Base-by-base conservation (phyloP, 1,140 invertebrate genomes). In the Aphelinus atriplicis region DNA sequence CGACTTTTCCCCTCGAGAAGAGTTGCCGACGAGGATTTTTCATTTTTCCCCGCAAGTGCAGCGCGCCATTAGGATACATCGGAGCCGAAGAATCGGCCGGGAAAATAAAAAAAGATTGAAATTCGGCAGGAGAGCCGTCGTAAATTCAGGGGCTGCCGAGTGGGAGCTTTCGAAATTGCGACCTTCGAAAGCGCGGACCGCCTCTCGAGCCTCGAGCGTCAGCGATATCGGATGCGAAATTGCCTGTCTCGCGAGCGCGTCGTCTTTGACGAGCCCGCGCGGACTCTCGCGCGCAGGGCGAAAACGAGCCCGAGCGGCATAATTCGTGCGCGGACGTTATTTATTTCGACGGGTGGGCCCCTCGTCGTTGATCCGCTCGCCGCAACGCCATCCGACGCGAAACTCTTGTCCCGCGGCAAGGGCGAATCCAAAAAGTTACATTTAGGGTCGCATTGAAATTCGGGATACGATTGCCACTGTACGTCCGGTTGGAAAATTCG, bases 251-350 rank as follows among this genome's bases (percentile, higher is more conserved):
- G 57, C 42, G 53, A 48, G 26, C n/a, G 66, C 65, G 26, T 51
- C 3, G 50, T 26, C 2, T 3, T 2, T 26, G 50, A 42, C 57
- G 64, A 51, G 2, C 5, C n/a, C 43, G n/a, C 45, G 61, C 9
- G 70, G 66, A 10, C 42, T 47, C 7, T 65, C 61, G 63, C 46
- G 66, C 26, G 61, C 73, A 10, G 67, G 26, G 26, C 26, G 58
- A 50, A 56, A 57, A 71, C 72, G 70, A 51, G 69, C 77, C 73
- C 48, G 69, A 55, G 64, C 45, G 80, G 26, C 26, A 81, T 83
- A 81, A 83, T 83, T 81, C 81, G 26, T 26, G 26, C 26, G 80
- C 79, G 80, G 82, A 82, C 80, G 80, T 83, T 81, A 80, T 83
- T 81, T 83, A 83, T 81, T 81, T 83, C 78, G 82, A 83, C 80